These are phyloP conservation scores for Ammospiza caudacuta DNA, from an alignment of 2,113 vertebrate species.

Conservation along the genomic window DNA sequence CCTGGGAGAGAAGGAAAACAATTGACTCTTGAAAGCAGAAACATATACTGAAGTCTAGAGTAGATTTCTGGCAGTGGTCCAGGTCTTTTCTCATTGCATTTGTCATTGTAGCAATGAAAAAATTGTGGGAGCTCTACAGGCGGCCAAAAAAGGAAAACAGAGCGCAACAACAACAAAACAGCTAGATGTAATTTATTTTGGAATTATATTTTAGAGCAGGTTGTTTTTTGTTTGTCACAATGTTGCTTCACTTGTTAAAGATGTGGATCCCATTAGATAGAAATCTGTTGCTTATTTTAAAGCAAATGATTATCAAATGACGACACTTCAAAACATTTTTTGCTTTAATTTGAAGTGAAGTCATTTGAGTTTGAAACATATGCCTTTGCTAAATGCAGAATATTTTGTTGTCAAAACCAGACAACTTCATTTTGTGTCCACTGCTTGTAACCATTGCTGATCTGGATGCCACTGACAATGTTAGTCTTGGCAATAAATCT, in stretches of 20 bases:
- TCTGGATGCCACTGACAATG: slow-evolving; percentile 37
- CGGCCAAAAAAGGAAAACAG: slow-evolving; percentile 29
- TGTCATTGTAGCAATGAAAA: slow-evolving; percentile 60
- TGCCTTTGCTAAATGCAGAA: slow-evolving; percentile 68
- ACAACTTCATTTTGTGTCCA: slow-evolving; percentile 57
- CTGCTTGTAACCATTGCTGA: slow-evolving; percentile 46
- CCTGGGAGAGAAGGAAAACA: slow-evolving; percentile 71
- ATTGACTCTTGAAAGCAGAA: slow-evolving; percentile 68
- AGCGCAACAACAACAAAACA: slow-evolving; percentile 5
- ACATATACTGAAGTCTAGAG: slow-evolving; percentile 58
- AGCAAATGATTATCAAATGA: slow-evolving; percentile 77
- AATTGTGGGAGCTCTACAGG: slow-evolving; percentile 52
- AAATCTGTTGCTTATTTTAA: slow-evolving; percentile 75
- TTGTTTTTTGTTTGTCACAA: slow-evolving; percentile 58
- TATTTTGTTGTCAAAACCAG: slow-evolving; percentile 63
- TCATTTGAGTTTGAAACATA: slow-evolving; percentile 80
- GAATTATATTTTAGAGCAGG: slow-evolving; percentile 59
- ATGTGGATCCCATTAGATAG: slow-evolving; percentile 66
- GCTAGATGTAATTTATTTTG: slow-evolving; percentile 36
- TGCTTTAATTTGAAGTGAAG: slow-evolving; percentile 76
- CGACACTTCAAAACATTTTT: slow-evolving; percentile 77
- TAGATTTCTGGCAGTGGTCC: slow-evolving; percentile 63
- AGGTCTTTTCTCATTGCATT: slow-evolving; percentile 64
- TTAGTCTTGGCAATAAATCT: background rate
- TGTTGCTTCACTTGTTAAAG: slow-evolving; percentile 64